Percentiles rank a stretch among this genome's conserved stretches.
Evolutionary conservation across 2,797 vertebrate genomes (phyloP).

Genomic region (Pristis pectinata): DNA sequence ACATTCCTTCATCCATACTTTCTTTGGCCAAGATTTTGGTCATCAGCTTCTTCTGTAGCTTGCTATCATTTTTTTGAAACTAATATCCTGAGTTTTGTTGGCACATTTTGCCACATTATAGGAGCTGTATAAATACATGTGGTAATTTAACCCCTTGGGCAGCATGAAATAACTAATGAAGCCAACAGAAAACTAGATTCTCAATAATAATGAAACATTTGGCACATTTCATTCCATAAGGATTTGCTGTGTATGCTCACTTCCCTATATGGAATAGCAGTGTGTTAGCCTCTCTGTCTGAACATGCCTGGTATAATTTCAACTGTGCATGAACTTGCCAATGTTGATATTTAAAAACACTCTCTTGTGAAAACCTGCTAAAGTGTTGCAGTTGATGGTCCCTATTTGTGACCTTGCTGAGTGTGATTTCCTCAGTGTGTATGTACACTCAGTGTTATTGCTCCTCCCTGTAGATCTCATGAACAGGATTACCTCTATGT

Average conservation of each 20-base stretch:
- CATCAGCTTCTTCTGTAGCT: background rate
- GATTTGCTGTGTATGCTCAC: background rate
- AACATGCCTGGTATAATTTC: background rate
- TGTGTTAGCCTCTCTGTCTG: background rate
- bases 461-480: background rate
- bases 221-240: background rate
- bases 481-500: background rate
- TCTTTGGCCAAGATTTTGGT: too few relatives aligned
- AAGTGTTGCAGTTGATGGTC: background rate
- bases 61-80: background rate
- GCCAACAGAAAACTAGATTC: background rate
- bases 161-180: background rate
- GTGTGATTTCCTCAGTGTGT: background rate
- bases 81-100: background rate
- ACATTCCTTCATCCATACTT: too few relatives aligned
- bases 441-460: background rate
- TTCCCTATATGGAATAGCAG: background rate
- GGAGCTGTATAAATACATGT: background rate
- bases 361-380: slow-evolving; percentile 1
- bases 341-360: background rate
- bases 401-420: background rate
- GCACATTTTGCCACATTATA: background rate
- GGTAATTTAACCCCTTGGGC: background rate
- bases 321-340: background rate
- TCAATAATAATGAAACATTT: background rate